phyloP scores from a whole-genome alignment of 2,888 invertebrate genomes.

The Megastigmus dorsalis region DNA sequence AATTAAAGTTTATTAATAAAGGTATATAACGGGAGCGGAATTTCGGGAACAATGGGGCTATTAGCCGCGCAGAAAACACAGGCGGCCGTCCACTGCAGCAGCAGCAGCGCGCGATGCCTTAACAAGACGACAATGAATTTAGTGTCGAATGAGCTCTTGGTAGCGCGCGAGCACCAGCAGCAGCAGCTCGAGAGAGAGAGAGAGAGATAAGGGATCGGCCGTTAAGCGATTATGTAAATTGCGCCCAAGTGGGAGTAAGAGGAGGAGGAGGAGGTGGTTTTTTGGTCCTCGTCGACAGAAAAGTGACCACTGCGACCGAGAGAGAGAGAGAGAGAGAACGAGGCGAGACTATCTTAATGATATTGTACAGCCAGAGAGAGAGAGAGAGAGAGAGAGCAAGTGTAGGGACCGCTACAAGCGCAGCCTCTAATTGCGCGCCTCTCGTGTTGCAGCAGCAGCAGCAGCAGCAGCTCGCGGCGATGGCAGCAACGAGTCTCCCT shows the following conservation, averaged over 20 bases:
- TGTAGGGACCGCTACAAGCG: constrained; percentile 65
- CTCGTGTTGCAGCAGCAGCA: background rate
- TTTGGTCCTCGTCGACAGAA: constrained; percentile 6
- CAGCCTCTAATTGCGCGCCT: constrained; percentile 70
- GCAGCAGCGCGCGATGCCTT: no score
- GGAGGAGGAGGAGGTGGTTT: constrained; percentile 1
- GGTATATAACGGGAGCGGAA: no score
- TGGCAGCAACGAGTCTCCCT: no score
- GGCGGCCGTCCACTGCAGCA: no score
- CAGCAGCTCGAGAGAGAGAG: no score
- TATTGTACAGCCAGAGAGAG: constrained; percentile 65
- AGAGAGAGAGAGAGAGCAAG: constrained; percentile 61
- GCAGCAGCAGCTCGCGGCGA: no score
- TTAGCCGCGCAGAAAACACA: no score
- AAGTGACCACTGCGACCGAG: constrained; percentile 31
- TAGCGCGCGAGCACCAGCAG: no score
- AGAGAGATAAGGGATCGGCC: constrained; percentile 14
- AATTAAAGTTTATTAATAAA: no score
- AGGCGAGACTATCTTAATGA: constrained; percentile 68
- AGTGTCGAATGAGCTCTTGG: no score
- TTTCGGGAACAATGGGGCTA: no score
- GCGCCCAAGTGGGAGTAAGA: constrained; percentile 43
- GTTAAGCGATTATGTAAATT: constrained; percentile 44
- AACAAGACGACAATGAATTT: no score
- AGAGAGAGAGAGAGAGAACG: constrained; percentile 32